A percentile compares a stretch with the other conserved stretches of the same genome.
Evolutionary conservation across 2,888 invertebrate genomes (phyloP).

Genomic region (Pristionchus japonicus): DNA sequence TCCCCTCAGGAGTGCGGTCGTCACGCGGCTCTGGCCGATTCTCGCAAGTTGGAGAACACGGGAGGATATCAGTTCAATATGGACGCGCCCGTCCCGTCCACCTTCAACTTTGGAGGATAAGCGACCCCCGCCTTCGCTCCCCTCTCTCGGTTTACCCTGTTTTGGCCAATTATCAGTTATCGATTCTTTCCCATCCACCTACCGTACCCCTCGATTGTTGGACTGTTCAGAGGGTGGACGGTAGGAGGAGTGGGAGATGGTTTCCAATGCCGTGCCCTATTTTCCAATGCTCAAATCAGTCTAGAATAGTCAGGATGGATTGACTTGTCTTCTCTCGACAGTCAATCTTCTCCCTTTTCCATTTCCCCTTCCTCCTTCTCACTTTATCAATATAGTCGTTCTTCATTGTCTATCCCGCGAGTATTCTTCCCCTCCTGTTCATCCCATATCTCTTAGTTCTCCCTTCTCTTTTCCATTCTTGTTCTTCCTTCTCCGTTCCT

Average conservation of each 20-base stretch:
- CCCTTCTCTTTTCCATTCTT: background rate
- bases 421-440: slow-evolving; percentile 1
- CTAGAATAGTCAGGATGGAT: background rate
- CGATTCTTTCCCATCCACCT: background rate
- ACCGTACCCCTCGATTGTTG: slow-evolving; percentile 35
- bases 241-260: background rate
- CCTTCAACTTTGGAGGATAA: slow-evolving; percentile 48
- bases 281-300: slow-evolving; percentile 3
- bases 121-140: background rate
- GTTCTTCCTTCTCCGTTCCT: slow-evolving; percentile 29
- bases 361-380: background rate
- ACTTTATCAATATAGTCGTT: slow-evolving; percentile 31
- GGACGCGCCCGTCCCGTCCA: slow-evolving; percentile 43
- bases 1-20: slow-evolving; percentile 46
- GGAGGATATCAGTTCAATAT: slow-evolving; percentile 47
- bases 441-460: slow-evolving; percentile 36
- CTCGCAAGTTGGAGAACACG: slow-evolving; percentile 43
- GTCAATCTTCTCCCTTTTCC: background rate
- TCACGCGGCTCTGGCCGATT: slow-evolving; percentile 47
- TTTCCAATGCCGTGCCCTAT: background rate
- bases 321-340: background rate
- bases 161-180: background rate
- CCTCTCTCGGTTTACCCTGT: background rate
- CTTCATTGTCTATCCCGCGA: background rate
- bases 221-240: slow-evolving; percentile 6